These are phyloP conservation scores for Periplaneta americana DNA, from an alignment of 1,140 invertebrate species.

Conservation along the genomic window DNA sequence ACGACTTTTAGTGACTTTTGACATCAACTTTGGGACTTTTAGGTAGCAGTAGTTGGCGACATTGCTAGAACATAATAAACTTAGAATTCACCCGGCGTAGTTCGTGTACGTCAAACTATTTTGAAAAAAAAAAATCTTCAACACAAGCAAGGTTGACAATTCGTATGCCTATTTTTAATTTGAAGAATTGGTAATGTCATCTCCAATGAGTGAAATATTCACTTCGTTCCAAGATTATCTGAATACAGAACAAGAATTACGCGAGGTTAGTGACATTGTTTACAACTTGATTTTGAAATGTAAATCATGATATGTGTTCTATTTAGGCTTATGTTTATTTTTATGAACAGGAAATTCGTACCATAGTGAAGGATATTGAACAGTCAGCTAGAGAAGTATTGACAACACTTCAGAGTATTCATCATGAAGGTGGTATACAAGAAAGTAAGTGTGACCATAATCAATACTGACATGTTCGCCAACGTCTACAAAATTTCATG, in stretches of 20 bases:
- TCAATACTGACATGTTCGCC: too few species aligned
- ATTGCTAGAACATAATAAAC: too few species aligned
- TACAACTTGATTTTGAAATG: neutral
- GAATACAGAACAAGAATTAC: slow-evolving; percentile 53
- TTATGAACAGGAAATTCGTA: slow-evolving; percentile 55
- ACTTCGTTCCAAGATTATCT: slow-evolving; percentile 56
- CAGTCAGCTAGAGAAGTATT: slow-evolving; percentile 59
- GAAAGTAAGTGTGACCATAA: slow-evolving; percentile 50
- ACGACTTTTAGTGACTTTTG: too few species aligned
- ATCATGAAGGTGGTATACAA: slow-evolving; percentile 49
- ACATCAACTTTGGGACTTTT: too few species aligned
- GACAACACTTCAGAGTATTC: slow-evolving; percentile 65
- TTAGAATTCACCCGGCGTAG: too few species aligned
- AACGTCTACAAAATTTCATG: too few species aligned
- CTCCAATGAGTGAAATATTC: slow-evolving; percentile 42
- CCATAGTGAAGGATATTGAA: slow-evolving; percentile 61
- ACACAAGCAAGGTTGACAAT: too few species aligned
- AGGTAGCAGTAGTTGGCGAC: too few species aligned
- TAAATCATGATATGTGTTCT: slow-evolving; percentile 6
- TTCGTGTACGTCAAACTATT: too few species aligned
- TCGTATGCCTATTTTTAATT: too few species aligned
- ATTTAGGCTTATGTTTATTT: slow-evolving; percentile 19
- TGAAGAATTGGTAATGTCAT: neutral
- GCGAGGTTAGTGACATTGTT: slow-evolving; percentile 45
- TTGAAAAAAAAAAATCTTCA: too few species aligned